Evolutionary conservation across 2,888 invertebrate species (phyloP), one percentile per base, ranked within the genome.

Genomic region (Drosophila glabriapex): DNA sequence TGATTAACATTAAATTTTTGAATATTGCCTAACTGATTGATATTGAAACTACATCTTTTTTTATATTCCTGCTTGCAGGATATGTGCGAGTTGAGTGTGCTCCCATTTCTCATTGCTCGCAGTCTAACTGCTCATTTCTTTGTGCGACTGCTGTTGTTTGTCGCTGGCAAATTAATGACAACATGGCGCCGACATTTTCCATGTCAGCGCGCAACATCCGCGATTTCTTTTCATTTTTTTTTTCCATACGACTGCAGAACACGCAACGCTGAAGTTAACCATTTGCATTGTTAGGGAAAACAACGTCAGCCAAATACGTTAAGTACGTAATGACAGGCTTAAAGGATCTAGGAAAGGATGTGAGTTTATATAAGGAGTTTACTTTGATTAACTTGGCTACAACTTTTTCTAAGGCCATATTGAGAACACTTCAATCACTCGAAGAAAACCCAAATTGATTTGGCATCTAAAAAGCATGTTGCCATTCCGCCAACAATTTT

Each of bases 81-180:
- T 65, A 65, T 46, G 16, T 41, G 2, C 0, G 0, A 19, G 41
- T 29, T 9, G 12, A 0, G 1, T 1, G 16, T 28, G 5, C n/a
- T 14, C 19, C 19, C 10, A 0, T 0, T 28, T 14, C 2, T 10
- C 12, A 1, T 1, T n/a, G n/a, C 1, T 22, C 19, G 4, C 29
- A 19, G 6, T 49, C 37, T 63, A 22, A 37, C 10, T 52, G 54
- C 10, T 49, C 25, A 56, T 49, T 62, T 53, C 56, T 46, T 65
- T 50, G 53, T 67, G 53, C 52, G 60, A 61, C 55, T 66, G 68
- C 35, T 74, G 55, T 28, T 37, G 25, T 25, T 25, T 56, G 59
- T 66, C 66, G 61, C 71, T 80, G 67, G 59, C 66, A 86, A 89
- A 86, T 89, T 89, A 85, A 86, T 89, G 84, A 66, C 75, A 73